Evolutionary conservation across 2,888 invertebrate species (phyloP), one percentile per base, ranked within the genome.

Genomic region (Strigamia maritima): DNA sequence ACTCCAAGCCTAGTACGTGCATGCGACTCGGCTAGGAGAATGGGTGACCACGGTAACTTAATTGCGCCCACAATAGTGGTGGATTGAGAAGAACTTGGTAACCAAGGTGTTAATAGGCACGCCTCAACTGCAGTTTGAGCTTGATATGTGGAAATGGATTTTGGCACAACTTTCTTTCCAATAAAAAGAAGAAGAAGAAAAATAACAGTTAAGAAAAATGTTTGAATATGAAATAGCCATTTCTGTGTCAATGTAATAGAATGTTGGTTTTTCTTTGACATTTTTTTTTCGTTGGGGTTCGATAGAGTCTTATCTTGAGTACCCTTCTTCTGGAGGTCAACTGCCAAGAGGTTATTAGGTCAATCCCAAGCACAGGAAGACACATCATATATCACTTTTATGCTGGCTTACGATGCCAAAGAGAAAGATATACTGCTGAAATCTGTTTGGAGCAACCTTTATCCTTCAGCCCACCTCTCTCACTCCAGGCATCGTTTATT

Each of bases 271-370:
- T 70, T 70, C 24, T 4, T 3, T 28, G 12, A 12, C n/a, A 26
- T 54, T 54, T 49, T 49, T 54, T 54, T 19, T 54, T 1, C 3
- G 44, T 44, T 19, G 16, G n/a, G 70, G 28, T 26, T 70, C 28
- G 26, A 26, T 70, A 26, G n/a, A 10, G 70, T 70, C 70, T 70
- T 70, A 70, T 70, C 70, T 70, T 28, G 70, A 70, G 70, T 10
- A 70, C 70, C 70, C 70, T 70, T 70, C 28, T 70, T 70, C 26
- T 28, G 12, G 70, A 28, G 70, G 70, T 70, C 70, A 70, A 70
- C 70, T 70, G 70, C 70, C 70, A 70, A 70, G 70, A 70, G 70
- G 70, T 70, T 70, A 70, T 70, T 70, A 70, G 70, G 70, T 70
- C 70, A 70, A 70, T 70, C 70, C 54, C 70, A 70, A 28, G 70